Conservation (phyloP, 2,888 invertebrate species). For the Apamea sordens region DNA sequence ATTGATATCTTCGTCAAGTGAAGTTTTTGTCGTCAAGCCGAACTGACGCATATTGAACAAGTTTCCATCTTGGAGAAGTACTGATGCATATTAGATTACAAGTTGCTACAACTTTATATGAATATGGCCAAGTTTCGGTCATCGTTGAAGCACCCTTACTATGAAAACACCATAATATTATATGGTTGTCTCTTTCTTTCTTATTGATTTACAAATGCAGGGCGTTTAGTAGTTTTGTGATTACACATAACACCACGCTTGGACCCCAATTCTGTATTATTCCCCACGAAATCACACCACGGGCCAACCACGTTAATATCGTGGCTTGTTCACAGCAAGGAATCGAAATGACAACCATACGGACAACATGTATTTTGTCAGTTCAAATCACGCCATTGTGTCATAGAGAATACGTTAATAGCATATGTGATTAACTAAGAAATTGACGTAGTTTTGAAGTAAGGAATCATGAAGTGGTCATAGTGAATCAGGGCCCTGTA, state of each 20-base stretch:
- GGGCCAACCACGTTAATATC: too few species aligned
- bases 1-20: slow-evolving; percentile 12
- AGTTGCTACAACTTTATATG: slow-evolving; percentile 42
- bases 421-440: too few species aligned
- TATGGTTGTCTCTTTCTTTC: slow-evolving; percentile 8
- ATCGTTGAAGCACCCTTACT: slow-evolving; percentile 20
- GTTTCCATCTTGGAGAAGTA: slow-evolving; percentile 34
- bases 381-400: too few species aligned
- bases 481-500: background rate
- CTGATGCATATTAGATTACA: slow-evolving; percentile 52
- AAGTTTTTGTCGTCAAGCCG: slow-evolving; percentile 36
- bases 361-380: too few species aligned
- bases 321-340: too few species aligned
- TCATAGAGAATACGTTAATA: too few species aligned
- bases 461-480: too few species aligned
- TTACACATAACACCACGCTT: background rate
- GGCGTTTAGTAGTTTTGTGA: background rate
- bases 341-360: too few species aligned
- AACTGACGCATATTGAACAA: slow-evolving; percentile 47
- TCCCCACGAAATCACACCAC: too few species aligned
- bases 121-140: slow-evolving; percentile 37
- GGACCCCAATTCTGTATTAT: too few species aligned
- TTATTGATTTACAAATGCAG: background rate
- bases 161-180: background rate
- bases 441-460: too few species aligned